phyloP scores from a whole-genome alignment of 2,888 invertebrate genomes.

The Diarsia mendica region DNA sequence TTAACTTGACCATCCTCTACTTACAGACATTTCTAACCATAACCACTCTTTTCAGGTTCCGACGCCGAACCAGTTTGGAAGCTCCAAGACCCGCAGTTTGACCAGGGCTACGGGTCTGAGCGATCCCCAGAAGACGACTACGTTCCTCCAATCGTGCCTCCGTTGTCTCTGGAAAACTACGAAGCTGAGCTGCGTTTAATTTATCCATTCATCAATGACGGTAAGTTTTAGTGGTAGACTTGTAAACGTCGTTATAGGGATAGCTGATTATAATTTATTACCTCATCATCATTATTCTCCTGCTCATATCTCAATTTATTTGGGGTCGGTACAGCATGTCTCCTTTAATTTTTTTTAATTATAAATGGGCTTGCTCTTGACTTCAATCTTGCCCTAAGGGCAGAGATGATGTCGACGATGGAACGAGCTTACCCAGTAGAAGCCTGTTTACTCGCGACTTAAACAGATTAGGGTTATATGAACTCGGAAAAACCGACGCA shows the following conservation, averaged over 20 bases:
- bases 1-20: background rate
- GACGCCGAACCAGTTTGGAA: slow-evolving; percentile 89
- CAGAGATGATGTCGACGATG: too few relatives aligned
- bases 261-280: background rate
- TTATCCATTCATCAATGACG: slow-evolving; percentile 93
- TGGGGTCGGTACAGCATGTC: too few relatives aligned
- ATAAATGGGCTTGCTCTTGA: too few relatives aligned
- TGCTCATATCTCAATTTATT: too few relatives aligned
- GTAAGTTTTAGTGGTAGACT: slow-evolving; percentile 81
- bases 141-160: slow-evolving; percentile 91
- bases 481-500: too few relatives aligned
- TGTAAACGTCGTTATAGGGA: background rate
- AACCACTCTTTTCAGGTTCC: slow-evolving; percentile 81
- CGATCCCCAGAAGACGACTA: slow-evolving; percentile 94
- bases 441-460: too few relatives aligned
- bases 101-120: slow-evolving; percentile 94
- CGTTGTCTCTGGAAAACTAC: slow-evolving; percentile 89
- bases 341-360: too few relatives aligned
- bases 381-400: too few relatives aligned
- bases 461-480: too few relatives aligned
- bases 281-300: too few relatives aligned
- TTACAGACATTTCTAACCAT: slow-evolving; percentile 11
- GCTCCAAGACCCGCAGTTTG: slow-evolving; percentile 90
- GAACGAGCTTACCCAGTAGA: too few relatives aligned
- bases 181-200: slow-evolving; percentile 91